Base-by-base conservation (phyloP, 2,888 invertebrate species). In the Drosophila pseudotalamancana region DNA sequence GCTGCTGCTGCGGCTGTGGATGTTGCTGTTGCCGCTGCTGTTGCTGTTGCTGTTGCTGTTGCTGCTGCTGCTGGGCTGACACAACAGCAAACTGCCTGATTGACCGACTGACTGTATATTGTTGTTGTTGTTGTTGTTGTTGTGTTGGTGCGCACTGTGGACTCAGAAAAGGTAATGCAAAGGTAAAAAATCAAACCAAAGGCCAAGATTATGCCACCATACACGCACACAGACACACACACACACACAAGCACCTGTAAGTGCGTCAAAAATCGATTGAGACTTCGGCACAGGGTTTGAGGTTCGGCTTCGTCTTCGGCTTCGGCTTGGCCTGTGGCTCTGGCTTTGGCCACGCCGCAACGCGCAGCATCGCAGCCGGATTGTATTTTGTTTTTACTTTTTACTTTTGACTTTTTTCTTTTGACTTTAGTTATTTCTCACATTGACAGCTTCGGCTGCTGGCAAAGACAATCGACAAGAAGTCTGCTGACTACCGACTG, bases 151-250 rank as follows among this genome's bases (percentile, higher is more conserved):
- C 62, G 72, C 69, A 70, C 61, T 69, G 63, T 55, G 55, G 46
- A 55, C 63, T 49, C 61, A 48, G 59, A 43, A 65, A 65, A 50
- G 68, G 55, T 68, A 69, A 73, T 57, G 63, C 51, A 72, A 68
- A 72, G 68, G 59, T 55, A 64, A 39, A 72, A 66, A 65, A 51
- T 49, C 65, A 71, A 70, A 78, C 70, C 68, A 72, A 87, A 87
- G 88, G 88, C 85, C 88, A 87, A 85, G 81, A 82, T 87, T 85
- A 81, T 77, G 88, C 72, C 77, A 87, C 76, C 31, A 55, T 37
- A 59, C 45, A 62, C 45, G 53, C 63, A 49, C 48, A 57, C 43
- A 43, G 18, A 23, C 43, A 59, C 35, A 46, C 57, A 51, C 37
- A 46, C 23, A 11, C 16, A 61, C 11, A 37, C 39, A 27, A 23